Evolutionary conservation across 2,797 vertebrate species (phyloP).

Genomic region (Tenualosa ilisha): DNA sequence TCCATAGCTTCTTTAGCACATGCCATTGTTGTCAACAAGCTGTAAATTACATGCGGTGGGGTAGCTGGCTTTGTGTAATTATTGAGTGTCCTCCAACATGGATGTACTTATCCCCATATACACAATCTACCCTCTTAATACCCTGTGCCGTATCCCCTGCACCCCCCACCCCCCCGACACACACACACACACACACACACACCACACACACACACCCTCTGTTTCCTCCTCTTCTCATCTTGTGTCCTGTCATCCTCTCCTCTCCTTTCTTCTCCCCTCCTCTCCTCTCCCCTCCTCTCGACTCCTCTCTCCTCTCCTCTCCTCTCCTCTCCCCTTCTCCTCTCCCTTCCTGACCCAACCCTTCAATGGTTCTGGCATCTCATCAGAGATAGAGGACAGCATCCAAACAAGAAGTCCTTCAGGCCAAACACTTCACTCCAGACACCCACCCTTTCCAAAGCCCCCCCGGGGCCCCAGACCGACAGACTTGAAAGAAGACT

Average conservation of each 20-base stretch:
- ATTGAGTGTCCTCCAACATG: not conserved
- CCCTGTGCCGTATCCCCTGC: slow-evolving; percentile 28
- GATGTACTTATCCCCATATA: not conserved
- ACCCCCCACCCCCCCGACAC: not conserved
- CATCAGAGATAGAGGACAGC: slow-evolving; percentile 16
- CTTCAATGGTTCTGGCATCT: slow-evolving; percentile 3
- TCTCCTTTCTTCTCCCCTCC: not conserved
- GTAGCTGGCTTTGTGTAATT: not conserved
- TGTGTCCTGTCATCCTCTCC: not conserved
- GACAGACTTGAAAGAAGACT: not conserved
- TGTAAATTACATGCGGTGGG: not conserved
- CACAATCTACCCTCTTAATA: slow-evolving; percentile 37
- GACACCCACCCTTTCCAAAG: not conserved
- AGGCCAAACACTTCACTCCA: slow-evolving; percentile 15
- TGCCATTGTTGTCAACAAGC: not conserved
- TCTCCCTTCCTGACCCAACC: not conserved
- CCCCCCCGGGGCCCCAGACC: not conserved
- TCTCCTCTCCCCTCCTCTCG: not conserved
- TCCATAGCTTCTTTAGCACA: not conserved
- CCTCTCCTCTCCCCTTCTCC: no score
- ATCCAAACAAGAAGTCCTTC: slow-evolving; percentile 36
- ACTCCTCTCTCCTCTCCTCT: no score
- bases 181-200: no score
- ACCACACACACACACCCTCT: not conserved
- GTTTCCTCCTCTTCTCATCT: not conserved